A percentile compares a stretch with the other conserved stretches of the same genome.
phyloP scores from a whole-genome alignment of 2,888 invertebrate genomes.

The Troides oblongomaculatus region DNA sequence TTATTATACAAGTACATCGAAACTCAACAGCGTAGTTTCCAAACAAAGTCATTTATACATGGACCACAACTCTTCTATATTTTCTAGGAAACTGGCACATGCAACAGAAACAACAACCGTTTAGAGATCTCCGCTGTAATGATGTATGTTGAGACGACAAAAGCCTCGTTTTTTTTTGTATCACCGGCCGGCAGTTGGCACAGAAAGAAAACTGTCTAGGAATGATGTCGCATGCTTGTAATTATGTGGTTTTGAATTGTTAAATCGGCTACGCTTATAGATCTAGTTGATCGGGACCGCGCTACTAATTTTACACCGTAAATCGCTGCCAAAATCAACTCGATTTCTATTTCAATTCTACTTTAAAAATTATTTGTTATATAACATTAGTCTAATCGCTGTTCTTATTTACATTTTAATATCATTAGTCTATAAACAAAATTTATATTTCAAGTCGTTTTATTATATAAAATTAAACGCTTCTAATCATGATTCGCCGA shows the following conservation, averaged over 20 bases:
- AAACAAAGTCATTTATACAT: slow-evolving; percentile 16
- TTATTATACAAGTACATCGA: not conserved
- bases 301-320: slow-evolving; percentile 23
- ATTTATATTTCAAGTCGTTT: no score
- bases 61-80: slow-evolving; percentile 11
- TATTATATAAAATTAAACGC: no score
- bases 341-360: slow-evolving; percentile 25
- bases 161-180: slow-evolving; percentile 28
- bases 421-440: no score
- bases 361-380: not conserved
- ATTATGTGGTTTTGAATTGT: slow-evolving; percentile 24
- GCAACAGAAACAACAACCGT: slow-evolving; percentile 19
- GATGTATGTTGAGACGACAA: slow-evolving; percentile 18
- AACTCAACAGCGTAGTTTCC: slow-evolving; percentile 20
- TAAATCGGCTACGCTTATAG: slow-evolving; percentile 23
- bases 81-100: slow-evolving; percentile 24
- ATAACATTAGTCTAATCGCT: no score
- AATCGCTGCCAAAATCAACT: slow-evolving; percentile 15
- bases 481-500: slow-evolving; percentile 40
- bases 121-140: slow-evolving; percentile 25
- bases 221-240: slow-evolving; percentile 26
- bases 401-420: no score
- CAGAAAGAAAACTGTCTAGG: slow-evolving; percentile 28
- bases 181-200: slow-evolving; percentile 25
- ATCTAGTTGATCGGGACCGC: slow-evolving; percentile 20